Percentiles rank a stretch among this genome's conserved stretches.
Conservation (phyloP, 2,797 vertebrate genomes). For the Alcedo atthis region DNA sequence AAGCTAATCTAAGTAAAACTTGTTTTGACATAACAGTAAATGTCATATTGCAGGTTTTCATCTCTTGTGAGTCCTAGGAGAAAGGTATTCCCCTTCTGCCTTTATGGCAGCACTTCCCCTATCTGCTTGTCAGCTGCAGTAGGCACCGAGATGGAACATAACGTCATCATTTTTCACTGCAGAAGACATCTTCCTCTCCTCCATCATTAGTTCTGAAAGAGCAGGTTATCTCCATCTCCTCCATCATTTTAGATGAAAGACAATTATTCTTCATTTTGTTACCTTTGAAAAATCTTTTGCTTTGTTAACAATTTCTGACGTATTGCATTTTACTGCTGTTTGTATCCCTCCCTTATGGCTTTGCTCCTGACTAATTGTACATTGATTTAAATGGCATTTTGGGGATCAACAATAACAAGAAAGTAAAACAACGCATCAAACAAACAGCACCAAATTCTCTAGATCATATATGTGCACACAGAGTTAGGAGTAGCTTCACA, state of each 20-base stretch:
- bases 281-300: background rate
- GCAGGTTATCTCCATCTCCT: background rate
- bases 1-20: background rate
- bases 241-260: background rate
- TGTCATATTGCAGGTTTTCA: background rate
- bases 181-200: background rate
- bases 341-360: too few species aligned
- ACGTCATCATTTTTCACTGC: background rate
- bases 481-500: background rate
- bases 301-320: background rate
- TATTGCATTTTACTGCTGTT: background rate
- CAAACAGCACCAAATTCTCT: background rate
- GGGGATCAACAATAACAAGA: too few species aligned
- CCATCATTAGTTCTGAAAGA: background rate
- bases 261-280: background rate
- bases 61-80: background rate
- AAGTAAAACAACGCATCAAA: background rate
- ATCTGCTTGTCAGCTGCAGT: background rate
- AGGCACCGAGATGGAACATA: background rate
- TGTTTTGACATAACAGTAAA: background rate
- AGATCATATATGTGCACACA: accelerated
- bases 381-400: too few species aligned
- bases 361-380: too few species aligned
- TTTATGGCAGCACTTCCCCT: background rate
- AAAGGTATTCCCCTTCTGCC: background rate